Base-by-base conservation (phyloP, 2,113 vertebrate genomes). In the Plotosus lineatus region DNA sequence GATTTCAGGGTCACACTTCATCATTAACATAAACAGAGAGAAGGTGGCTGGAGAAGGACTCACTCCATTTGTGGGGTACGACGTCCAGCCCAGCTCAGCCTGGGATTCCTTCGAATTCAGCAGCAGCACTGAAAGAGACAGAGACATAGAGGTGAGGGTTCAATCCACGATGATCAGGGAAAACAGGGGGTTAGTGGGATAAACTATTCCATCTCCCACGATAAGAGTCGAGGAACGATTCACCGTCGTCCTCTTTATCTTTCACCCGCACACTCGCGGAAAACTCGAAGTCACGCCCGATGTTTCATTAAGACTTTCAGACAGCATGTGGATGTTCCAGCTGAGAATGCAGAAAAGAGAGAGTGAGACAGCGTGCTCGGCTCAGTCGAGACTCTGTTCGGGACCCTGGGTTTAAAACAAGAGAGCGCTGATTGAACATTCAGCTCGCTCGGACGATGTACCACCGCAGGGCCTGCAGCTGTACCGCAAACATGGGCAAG, bases 91-190 rank as follows among this genome's bases (percentile, higher is more conserved):
- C 84, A 99, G 89, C 86, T 99, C 97, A 0, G 96, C 97, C 85
- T 99, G 97, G 0, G 97, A 97, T 79, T 96, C 96, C 90, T 98
- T 98, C 4, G 97, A 98, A 90, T 99, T 97, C 93, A 99, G 91
- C 75, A 99, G 91, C 85, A 96, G 90, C 84, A 99, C 97, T 98
- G 88, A 56, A 89, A 86, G 31, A 76, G 19, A 84, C 33, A 82
- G n/a, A 77, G 31, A 63, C 12, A 31, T 3, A 3, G 12, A 23
- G 23, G 21, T 21, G 19, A 65, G 3, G 4, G 5, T 69, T 28
- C 28, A 26, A 69, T 69, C 40, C 2, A 19, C 3, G 60, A 63
- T 21, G 60, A 63, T 8, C 2, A 38, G 33, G 2, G 36, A 19
- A 63, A 36, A 36, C 0, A 9, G 31, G 8, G 31, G 60, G 14